phyloP scores from a whole-genome alignment of 2,113 vertebrate species.

The Cyprinus carpio region DNA sequence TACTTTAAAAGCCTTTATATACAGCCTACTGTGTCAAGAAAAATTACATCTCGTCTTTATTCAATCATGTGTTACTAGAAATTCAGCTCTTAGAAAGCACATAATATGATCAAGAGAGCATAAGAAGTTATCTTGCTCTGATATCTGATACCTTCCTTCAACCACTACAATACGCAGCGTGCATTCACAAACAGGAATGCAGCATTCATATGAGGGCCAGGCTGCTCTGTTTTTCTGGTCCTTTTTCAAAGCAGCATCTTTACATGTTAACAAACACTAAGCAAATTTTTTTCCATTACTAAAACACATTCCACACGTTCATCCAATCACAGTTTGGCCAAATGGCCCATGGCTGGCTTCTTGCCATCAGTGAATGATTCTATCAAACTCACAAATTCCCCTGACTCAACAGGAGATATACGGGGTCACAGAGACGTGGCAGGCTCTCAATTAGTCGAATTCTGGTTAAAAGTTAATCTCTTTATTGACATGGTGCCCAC shows the following conservation, averaged over 20 bases:
- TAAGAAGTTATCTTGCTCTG: constrained; percentile 6
- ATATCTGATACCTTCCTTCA: constrained; percentile 3
- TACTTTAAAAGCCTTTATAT: background rate
- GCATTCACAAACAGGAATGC: background rate
- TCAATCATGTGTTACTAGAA: background rate
- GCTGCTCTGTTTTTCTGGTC: background rate
- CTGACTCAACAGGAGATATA: background rate
- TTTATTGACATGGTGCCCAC: background rate
- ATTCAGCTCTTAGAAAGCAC: background rate
- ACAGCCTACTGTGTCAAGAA: background rate
- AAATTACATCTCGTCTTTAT: background rate
- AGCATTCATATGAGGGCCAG: background rate
- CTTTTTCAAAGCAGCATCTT: background rate
- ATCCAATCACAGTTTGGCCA: constrained; percentile 13
- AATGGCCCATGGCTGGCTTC: background rate
- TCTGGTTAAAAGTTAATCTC: constrained; percentile 37
- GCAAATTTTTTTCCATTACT: constrained; percentile 44
- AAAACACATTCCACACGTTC: background rate
- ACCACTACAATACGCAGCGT: background rate
- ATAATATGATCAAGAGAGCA: background rate
- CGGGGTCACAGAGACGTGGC: background rate
- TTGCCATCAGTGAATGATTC: background rate
- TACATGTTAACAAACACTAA: constrained; percentile 37
- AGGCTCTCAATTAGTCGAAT: background rate
- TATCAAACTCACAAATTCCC: background rate